phyloP scores from a whole-genome alignment of 1,140 invertebrate genomes.

The Philopotamus ludificatus region DNA sequence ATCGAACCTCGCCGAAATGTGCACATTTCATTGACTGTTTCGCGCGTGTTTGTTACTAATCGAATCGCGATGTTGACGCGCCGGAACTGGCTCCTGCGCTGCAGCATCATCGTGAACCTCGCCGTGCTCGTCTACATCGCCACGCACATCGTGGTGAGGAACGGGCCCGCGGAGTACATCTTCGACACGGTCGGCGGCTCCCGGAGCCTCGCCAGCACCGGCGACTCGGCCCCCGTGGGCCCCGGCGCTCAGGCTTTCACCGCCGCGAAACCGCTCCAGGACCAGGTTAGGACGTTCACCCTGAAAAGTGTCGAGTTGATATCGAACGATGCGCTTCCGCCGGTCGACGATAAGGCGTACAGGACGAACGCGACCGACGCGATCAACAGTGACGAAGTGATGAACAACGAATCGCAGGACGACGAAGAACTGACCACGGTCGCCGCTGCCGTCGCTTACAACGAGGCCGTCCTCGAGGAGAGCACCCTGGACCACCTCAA shows the following conservation, averaged over 20 bases:
- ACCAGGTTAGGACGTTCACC: constrained; percentile 43
- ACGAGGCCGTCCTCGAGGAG: constrained; percentile 49
- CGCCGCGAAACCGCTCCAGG: constrained; percentile 45
- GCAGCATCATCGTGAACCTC: constrained; percentile 72
- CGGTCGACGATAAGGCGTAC: not conserved
- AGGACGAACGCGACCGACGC: constrained; percentile 34
- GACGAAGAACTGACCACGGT: constrained; percentile 46
- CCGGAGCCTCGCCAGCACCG: constrained; percentile 44
- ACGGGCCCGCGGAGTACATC: constrained; percentile 20
- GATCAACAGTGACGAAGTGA: constrained; percentile 46
- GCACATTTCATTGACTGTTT: no score
- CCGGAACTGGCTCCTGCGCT: constrained; percentile 69
- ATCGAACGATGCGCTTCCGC: not conserved
- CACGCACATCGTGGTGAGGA: constrained; percentile 52
- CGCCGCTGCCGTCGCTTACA: constrained; percentile 40
- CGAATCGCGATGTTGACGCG: constrained; percentile 53
- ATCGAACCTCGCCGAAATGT: not conserved
- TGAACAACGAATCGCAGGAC: constrained; percentile 44
- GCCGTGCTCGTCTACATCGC: constrained; percentile 70
- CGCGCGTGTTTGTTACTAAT: not conserved
- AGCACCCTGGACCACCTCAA: constrained; percentile 47
- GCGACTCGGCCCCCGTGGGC: constrained; percentile 43
- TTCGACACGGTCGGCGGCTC: constrained; percentile 22
- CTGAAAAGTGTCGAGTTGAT: constrained; percentile 41
- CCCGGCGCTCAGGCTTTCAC: constrained; percentile 47